Percentiles rank a stretch among this genome's conserved stretches.
These are phyloP conservation scores for Cosmopolites sordidus DNA, from an alignment of 2,888 invertebrate species.

Conservation along the genomic window DNA sequence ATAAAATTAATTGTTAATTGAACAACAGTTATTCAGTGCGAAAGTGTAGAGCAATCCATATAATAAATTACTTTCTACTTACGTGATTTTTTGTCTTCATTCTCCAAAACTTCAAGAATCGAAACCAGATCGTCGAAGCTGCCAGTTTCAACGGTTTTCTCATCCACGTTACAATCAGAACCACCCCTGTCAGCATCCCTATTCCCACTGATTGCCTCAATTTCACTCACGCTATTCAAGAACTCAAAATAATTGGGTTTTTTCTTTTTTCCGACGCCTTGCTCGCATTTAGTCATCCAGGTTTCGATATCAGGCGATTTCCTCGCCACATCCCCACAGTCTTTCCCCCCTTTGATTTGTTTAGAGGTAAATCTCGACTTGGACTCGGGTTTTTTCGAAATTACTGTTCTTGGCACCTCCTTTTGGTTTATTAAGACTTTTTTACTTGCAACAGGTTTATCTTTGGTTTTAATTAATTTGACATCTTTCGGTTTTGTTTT, in stretches of 20 bases:
- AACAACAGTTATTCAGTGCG: no score
- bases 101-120: conserved; percentile 49
- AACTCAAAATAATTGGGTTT: conserved; percentile 39
- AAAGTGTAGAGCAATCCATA: no score
- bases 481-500: conserved; percentile 1
- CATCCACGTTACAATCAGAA: not conserved
- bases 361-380: conserved; percentile 22
- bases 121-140: conserved; percentile 49
- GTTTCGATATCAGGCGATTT: conserved; percentile 36
- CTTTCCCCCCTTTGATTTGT: conserved; percentile 30
- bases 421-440: conserved; percentile 15
- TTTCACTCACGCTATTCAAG: conserved; percentile 36
- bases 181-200: conserved; percentile 1
- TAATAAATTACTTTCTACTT: conserved; percentile 31
- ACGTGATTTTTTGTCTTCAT: conserved; percentile 48
- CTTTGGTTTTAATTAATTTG: not conserved
- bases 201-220: conserved; percentile 25
- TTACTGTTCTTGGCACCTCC: not conserved
- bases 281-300: conserved; percentile 37
- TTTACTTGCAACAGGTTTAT: not conserved
- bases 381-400: not conserved
- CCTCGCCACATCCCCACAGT: conserved; percentile 20
- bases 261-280: conserved; percentile 12
- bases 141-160: conserved; percentile 1
- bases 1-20: no score